Conservation (phyloP, 2,113 vertebrate species). For the Mormyrus lacerda region DNA sequence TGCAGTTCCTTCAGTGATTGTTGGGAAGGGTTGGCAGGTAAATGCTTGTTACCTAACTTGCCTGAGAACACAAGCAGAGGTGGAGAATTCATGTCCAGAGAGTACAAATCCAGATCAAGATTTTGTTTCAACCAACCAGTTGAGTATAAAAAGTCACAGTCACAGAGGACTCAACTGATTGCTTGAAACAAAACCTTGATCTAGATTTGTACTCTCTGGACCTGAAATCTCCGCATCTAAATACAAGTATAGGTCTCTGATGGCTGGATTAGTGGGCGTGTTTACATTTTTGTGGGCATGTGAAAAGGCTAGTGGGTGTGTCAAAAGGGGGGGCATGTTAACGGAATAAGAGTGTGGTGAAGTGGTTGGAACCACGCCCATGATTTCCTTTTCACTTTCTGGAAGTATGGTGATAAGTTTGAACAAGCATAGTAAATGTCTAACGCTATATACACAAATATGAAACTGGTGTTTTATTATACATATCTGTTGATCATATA, state of each 20-base stretch:
- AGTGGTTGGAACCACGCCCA: neutral
- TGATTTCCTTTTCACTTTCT: neutral
- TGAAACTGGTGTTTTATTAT: neutral
- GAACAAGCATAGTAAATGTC: neutral
- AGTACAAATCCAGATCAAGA: no score
- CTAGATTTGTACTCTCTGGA: no score
- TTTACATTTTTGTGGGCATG: neutral
- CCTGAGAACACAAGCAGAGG: neutral
- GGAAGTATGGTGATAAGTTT: neutral
- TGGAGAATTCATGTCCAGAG: neutral
- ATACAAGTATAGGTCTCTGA: neutral
- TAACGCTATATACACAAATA: neutral
- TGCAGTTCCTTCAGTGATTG: conserved; percentile 43
- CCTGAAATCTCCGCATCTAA: neutral
- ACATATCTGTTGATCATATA: neutral
- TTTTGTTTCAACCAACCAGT: no score
- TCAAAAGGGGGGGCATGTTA: neutral
- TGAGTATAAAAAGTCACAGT: no score
- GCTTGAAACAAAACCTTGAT: no score
- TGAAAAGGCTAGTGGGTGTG: neutral
- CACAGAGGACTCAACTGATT: no score
- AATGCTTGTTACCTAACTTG: neutral
- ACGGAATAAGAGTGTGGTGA: neutral
- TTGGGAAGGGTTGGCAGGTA: conserved; percentile 58
- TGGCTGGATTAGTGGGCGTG: neutral